Evolutionary conservation across 2,797 vertebrate genomes (phyloP), one percentile per base, ranked within the genome.

Genomic region (Poliocrania exsul): DNA sequence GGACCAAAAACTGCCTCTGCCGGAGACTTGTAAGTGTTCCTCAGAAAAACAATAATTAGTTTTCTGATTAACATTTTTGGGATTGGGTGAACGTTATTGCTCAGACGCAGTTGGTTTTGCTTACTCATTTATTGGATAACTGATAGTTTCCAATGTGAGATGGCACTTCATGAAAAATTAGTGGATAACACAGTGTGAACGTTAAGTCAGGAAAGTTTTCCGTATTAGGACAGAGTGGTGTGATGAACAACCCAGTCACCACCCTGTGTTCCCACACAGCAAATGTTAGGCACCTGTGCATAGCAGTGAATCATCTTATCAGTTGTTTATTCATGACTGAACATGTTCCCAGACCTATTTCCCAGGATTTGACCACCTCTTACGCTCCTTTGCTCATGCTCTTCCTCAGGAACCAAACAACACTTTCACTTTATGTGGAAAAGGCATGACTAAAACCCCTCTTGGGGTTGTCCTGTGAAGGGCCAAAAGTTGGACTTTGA

Each of bases 241-340:
- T 90, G 92, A 95, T 93, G 93, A 96, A 75, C 86, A 95, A 72
- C 88, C 83, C 80, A 84, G 90, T 92, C 94, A 96, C 84, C 62
- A 42, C 96, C 90, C 92, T 28, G 44, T 81, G 88, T 49, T 95
- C 94, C 94, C 92, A 96, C 95, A 91, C 83, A 95, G 88, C 94
- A 96, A 95, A 93, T 93, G 94, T 80, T 92, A 88, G 44, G 91
- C 93, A 95, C 94, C 96, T 95, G 92, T 95, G 96, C 80, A 46
- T 75, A 40, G 82, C 92, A 92, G 58, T 95, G 94, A 95, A 81
- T 96, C 86, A 95, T 93, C 58, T 84, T 86, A 93, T 77, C 24
- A 7, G 66, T 72, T 72, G 64, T 89, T 95, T 95, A 73, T 91
- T 95, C 95, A 77, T 29, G 71, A 64, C 88, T 93, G 90, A 86